A percentile compares a stretch with the other conserved stretches of the same genome.
Conservation (phyloP, 1,140 invertebrate species). For the Drosophila aff. region DNA sequence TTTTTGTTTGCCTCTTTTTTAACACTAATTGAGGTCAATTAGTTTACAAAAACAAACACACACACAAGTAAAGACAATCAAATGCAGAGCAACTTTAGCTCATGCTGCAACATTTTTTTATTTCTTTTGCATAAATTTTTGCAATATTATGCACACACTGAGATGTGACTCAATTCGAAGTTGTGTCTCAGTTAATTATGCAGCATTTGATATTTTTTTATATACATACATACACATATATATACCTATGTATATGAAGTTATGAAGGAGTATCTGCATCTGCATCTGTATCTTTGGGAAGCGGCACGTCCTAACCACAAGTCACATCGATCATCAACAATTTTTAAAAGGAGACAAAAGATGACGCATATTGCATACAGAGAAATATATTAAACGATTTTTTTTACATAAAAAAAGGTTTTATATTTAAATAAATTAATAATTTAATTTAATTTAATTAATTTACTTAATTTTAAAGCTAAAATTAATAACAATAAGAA, state of each 20-base stretch:
- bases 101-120: constrained; percentile 25
- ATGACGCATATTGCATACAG: constrained; percentile 1
- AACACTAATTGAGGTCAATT: constrained; percentile 79
- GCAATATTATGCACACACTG: constrained; percentile 65
- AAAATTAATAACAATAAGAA: neutral
- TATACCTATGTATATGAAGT: neutral
- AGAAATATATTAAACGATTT: neutral
- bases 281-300: constrained; percentile 24
- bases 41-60: constrained; percentile 61
- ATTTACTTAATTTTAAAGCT: too few relatives aligned
- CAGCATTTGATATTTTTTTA: constrained; percentile 24
- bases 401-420: neutral
- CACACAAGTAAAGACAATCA: constrained; percentile 52
- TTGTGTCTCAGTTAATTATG: constrained; percentile 21
- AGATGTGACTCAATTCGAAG: constrained; percentile 42
- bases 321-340: constrained; percentile 67
- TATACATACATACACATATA: constrained; percentile 4
- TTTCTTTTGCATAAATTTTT: constrained; percentile 57
- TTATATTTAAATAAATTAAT: too few relatives aligned
- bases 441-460: neutral
- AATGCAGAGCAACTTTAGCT: constrained; percentile 61
- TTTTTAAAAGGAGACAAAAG: constrained; percentile 45
- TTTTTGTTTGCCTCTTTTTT: constrained; percentile 29
- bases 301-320: constrained; percentile 51
- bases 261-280: neutral